These are phyloP conservation scores for Drosophila kuntzei DNA, from an alignment of 2,888 invertebrate species.

Conservation along the genomic window DNA sequence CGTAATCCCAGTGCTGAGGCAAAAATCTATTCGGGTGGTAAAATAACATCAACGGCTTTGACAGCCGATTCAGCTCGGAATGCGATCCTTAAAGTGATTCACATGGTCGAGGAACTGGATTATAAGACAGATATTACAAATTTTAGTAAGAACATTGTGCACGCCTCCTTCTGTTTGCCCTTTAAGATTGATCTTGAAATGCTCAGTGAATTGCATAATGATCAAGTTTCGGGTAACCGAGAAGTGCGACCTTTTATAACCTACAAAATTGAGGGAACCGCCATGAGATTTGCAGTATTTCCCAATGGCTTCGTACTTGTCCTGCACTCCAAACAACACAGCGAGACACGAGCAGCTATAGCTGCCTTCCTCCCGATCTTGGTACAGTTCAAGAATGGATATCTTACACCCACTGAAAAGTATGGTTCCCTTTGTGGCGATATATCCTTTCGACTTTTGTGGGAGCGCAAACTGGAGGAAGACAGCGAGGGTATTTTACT, in stretches of 20 bases:
- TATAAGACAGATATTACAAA: constrained; percentile 48
- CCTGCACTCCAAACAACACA: constrained; percentile 52
- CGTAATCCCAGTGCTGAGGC: constrained; percentile 52
- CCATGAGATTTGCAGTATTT: constrained; percentile 60
- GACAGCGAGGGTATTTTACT: constrained; percentile 56
- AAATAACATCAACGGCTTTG: constrained; percentile 41
- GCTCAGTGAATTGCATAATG: constrained; percentile 35
- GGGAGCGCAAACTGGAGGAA: constrained; percentile 63
- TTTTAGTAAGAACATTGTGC: constrained; percentile 52
- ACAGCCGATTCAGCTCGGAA: constrained; percentile 43
- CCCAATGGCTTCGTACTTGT: constrained; percentile 61
- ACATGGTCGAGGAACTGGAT: constrained; percentile 52
- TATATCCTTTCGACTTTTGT: constrained; percentile 57
- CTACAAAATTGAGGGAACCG: constrained; percentile 38
- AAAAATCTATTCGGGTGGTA: constrained; percentile 49
- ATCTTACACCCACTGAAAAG: constrained; percentile 44
- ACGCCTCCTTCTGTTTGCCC: constrained; percentile 65
- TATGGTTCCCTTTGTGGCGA: constrained; percentile 42
- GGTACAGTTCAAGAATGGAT: constrained; percentile 48
- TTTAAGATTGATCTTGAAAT: constrained; percentile 57
- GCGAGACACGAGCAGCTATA: constrained; percentile 58
- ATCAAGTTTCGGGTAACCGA: constrained; percentile 31
- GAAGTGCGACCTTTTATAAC: constrained; percentile 57
- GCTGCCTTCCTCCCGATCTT: constrained; percentile 57
- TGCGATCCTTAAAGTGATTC: constrained; percentile 46